Percentiles rank a stretch among this genome's conserved stretches.
Evolutionary conservation across 2,888 invertebrate genomes (phyloP).

Genomic region (Dryadula phaetusa): DNA sequence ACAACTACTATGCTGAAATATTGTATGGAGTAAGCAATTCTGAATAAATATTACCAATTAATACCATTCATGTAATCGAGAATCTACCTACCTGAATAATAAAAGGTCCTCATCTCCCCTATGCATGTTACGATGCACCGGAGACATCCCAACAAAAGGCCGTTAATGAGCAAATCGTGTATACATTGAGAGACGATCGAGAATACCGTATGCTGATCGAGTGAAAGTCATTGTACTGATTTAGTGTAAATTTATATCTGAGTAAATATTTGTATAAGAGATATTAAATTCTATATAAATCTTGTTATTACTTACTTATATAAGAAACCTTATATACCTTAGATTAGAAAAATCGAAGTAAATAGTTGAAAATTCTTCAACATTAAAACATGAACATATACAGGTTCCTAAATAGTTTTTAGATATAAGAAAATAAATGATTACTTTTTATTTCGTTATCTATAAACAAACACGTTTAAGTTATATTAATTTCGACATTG

Average conservation of each 20-base stretch:
- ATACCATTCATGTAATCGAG: constrained; percentile 10
- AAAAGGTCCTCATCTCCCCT: constrained; percentile 24
- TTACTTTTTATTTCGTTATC: too few relatives aligned
- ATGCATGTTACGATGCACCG: constrained; percentile 34
- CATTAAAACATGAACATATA: too few relatives aligned
- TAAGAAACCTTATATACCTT: too few relatives aligned
- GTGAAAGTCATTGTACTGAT: constrained; percentile 69
- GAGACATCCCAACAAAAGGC: constrained; percentile 70
- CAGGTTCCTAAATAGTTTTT: too few relatives aligned
- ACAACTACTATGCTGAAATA: neutral
- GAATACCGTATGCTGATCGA: constrained; percentile 62
- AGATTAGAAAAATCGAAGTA: too few relatives aligned
- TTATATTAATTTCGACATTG: too few relatives aligned
- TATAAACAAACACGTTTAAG: too few relatives aligned
- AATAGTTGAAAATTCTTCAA: too few relatives aligned
- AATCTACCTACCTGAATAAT: constrained; percentile 20
- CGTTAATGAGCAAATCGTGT: constrained; percentile 80
- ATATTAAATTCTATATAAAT: too few relatives aligned
- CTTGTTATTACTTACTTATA: too few relatives aligned
- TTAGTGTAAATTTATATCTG: constrained; percentile 45
- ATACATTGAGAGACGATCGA: constrained; percentile 57
- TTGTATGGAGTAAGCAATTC: constrained; percentile 1
- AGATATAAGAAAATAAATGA: too few relatives aligned
- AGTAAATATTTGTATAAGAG: too few relatives aligned
- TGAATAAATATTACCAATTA: constrained; percentile 19